Conservation (phyloP, 2,888 invertebrate species). For the Graphium colonna region DNA sequence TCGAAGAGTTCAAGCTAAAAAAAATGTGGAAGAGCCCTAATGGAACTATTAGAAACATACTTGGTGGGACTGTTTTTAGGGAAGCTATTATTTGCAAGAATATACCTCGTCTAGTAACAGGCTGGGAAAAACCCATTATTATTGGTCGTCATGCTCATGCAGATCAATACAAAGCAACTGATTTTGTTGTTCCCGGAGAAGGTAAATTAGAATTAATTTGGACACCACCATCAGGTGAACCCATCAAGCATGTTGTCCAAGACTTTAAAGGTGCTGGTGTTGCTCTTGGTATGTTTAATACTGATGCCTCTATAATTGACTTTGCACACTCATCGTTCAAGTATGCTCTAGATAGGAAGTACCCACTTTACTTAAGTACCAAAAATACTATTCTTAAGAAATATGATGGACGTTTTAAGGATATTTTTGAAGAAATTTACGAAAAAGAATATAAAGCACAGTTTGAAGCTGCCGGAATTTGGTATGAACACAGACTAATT, state of each 20-base stretch:
- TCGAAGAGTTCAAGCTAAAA: conserved; percentile 93
- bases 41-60: conserved; percentile 92
- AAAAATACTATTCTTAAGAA: conserved; percentile 98
- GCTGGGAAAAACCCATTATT: conserved; percentile 98
- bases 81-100: conserved; percentile 95
- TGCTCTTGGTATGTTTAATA: conserved; percentile 97
- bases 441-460: conserved; percentile 90
- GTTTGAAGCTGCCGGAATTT: conserved; percentile 92
- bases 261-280: conserved; percentile 94
- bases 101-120: conserved; percentile 95
- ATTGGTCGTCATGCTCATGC: conserved; percentile 99
- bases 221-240: conserved; percentile 83
- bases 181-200: conserved; percentile 95
- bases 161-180: conserved; percentile 98
- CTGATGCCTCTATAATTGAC: conserved; percentile 94
- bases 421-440: conserved; percentile 97
- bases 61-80: conserved; percentile 91
- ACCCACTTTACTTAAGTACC: conserved; percentile 96
- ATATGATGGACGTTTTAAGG: conserved; percentile 98
- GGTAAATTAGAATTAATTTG: conserved; percentile 93
- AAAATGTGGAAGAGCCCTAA: conserved; percentile 96
- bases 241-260: conserved; percentile 87
- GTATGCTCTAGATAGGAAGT: conserved; percentile 90
- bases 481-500: conserved; percentile 99
- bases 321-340: conserved; percentile 98